Base-by-base conservation (phyloP, 2,113 vertebrate genomes). In the Coptodon rendalli region DNA sequence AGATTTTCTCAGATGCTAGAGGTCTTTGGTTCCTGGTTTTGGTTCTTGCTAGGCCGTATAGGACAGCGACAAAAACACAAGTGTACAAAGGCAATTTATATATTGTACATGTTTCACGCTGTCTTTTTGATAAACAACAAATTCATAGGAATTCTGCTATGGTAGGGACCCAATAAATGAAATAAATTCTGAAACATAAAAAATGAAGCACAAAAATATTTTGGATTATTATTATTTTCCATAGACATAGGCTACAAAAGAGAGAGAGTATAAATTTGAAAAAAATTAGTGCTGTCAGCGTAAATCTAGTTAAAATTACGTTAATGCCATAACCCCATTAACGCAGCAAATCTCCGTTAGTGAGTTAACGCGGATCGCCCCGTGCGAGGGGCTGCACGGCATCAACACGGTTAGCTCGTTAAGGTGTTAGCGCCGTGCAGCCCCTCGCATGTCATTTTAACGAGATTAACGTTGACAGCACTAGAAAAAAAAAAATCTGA, bases 371-470 rank as follows among this genome's bases (percentile, higher is more conserved):
- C 0, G 3, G 17, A 50, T 19, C 1, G 0, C 17, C 48, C 17
- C 7, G 2, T n/a, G 19, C 19, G 9, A n/a, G 1, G 50, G 19
- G 19, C 50, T 52, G 50, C 17, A 9, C 3, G 0, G 5, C 8
- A 1, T 5, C 1, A 53, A 6, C 7, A 3, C 8, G 3, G 57
- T 61, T 59, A 61, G 57, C 8, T 61, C 0, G 14, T 31, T 59
- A 59, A 31, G 1, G 1, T 8, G 2, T 61, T 61, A 31, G 14
- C 8, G 5, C 1, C 3, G 0, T 4, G 14, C 57, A 34, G 8
- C 57, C 29, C 8, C 29, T 61, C 14, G 16, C 29, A 19, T 1
- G 16, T 10, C 16, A 34, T 34, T 10, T 19, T 61, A 61, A 61
- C 8, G 1, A 61, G 57, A 61, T 4, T 61, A 61, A 61, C 0